phyloP scores from a whole-genome alignment of 2,797 vertebrate species.

The Neosilurus hyrtlii region DNA sequence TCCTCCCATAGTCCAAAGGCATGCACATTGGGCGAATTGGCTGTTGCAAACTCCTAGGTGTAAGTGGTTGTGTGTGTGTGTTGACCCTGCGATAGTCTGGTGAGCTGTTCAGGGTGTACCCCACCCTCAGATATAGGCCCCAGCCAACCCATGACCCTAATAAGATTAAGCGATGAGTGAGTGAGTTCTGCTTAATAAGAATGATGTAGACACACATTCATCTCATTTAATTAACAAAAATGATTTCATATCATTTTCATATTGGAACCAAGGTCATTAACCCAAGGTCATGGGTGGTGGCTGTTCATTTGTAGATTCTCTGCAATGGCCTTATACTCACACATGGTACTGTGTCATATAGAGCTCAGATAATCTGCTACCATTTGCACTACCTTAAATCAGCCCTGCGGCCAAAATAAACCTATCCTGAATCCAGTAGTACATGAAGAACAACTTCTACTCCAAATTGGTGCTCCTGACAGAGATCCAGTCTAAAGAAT shows the following conservation, averaged over 20 bases:
- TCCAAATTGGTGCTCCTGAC: conserved; percentile 1
- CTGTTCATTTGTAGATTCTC: background rate
- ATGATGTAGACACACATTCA: background rate
- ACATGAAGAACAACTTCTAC: conserved; percentile 8
- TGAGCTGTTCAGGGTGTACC: too few species aligned
- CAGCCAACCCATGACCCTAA: too few species aligned
- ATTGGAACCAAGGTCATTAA: background rate
- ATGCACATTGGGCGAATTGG: too few species aligned
- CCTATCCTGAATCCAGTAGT: background rate
- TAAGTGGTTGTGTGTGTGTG: too few species aligned
- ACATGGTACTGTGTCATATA: background rate
- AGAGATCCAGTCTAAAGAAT: conserved; percentile 18
- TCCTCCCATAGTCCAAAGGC: too few species aligned
- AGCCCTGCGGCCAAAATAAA: conserved; percentile 17
- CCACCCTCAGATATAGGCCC: too few species aligned
- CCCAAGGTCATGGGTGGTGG: background rate
- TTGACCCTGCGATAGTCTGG: too few species aligned
- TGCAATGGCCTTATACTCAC: background rate
- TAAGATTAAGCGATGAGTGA: too few species aligned
- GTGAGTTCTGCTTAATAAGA: background rate
- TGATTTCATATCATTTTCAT: background rate
- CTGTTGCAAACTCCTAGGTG: too few species aligned
- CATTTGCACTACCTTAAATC: conserved; percentile 10
- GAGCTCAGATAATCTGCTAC: background rate
- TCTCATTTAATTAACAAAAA: background rate